A percentile compares a stretch with the other conserved stretches of the same genome.
phyloP scores from a whole-genome alignment of 2,888 invertebrate species.

The Archips xylosteana region DNA sequence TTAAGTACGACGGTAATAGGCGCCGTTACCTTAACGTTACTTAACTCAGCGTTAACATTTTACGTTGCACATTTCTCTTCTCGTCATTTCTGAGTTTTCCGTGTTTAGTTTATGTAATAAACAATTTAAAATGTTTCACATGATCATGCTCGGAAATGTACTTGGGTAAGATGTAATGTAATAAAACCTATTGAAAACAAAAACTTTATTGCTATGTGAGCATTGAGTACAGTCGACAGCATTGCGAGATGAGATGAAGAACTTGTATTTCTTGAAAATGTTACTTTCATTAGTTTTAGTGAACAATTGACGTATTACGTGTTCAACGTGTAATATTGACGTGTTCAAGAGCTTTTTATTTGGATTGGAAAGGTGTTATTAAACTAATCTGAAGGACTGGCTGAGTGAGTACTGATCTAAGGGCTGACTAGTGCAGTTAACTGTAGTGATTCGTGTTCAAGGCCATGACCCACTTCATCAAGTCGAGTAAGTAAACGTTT shows the following conservation, averaged over 20 bases:
- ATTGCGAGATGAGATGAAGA: not conserved
- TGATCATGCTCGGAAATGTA: not conserved
- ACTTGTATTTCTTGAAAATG: too few species aligned
- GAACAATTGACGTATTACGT: too few species aligned
- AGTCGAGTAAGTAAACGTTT: slow-evolving; percentile 24
- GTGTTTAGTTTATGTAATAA: slow-evolving; percentile 43
- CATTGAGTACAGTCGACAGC: not conserved
- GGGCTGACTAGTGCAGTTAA: not conserved
- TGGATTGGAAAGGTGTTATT: not conserved
- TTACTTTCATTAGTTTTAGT: too few species aligned
- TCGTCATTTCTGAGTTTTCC: slow-evolving; percentile 52
- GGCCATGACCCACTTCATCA: slow-evolving; percentile 11
- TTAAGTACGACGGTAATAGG: too few species aligned
- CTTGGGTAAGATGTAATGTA: not conserved
- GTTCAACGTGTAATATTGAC: too few species aligned
- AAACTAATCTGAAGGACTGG: not conserved
- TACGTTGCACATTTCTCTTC: slow-evolving; percentile 46
- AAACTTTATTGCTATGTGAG: not conserved
- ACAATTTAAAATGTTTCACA: slow-evolving; percentile 9
- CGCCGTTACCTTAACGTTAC: slow-evolving; percentile 45
- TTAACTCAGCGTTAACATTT: slow-evolving; percentile 42
- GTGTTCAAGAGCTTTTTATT: not conserved
- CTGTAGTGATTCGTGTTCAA: not conserved
- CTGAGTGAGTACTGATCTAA: not conserved
- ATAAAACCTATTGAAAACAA: not conserved